Base-by-base conservation (phyloP, 1,140 invertebrate genomes). In the Watersipora subatra region DNA sequence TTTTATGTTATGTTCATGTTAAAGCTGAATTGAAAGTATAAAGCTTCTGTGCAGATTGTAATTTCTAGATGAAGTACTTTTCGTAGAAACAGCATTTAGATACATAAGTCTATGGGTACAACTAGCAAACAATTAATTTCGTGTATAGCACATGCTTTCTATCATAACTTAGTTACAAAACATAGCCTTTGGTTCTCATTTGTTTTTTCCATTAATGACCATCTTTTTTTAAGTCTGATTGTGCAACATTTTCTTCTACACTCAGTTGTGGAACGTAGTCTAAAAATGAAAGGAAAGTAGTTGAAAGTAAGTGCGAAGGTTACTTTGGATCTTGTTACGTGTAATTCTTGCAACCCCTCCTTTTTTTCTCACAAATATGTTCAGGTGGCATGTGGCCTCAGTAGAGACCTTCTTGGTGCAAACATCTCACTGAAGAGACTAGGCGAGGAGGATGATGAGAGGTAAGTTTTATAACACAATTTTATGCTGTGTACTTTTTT, bases 1-100 rank as follows among this genome's bases (percentile, higher is more conserved):
- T 46, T n/a, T 46, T 12, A 46, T n/a, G 76, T 74, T 15, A 73
- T 75, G 2, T 62, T 87, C 15, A 81, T 83, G 7, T n/a, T 46
- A 46, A 46, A 46, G 7, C n/a, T n/a, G n/a, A 46, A 46, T 46
- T 46, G 34, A 46, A 7, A 12, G 7, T 46, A 12, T n/a, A 46
- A 12, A 46, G 34, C 34, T 46, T 46, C 7, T 7, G 7, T 46
- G n/a, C n/a, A 46, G 7, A 46, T 46, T 12, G 7, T 7, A 46
- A 46, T 7, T 46, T 46, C n/a, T n/a, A n/a, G n/a, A n/a, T n/a
- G n/a, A n/a, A n/a, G n/a, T n/a, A n/a, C n/a, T n/a, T n/a, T n/a
- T n/a, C n/a, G n/a, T n/a, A n/a, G n/a, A n/a, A n/a, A n/a, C n/a
- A n/a, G n/a, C n/a, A n/a, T n/a, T n/a, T n/a, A n/a, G n/a, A n/a